Conservation (phyloP, 2,797 vertebrate genomes). For the Eupleurogrammus muticus region DNA sequence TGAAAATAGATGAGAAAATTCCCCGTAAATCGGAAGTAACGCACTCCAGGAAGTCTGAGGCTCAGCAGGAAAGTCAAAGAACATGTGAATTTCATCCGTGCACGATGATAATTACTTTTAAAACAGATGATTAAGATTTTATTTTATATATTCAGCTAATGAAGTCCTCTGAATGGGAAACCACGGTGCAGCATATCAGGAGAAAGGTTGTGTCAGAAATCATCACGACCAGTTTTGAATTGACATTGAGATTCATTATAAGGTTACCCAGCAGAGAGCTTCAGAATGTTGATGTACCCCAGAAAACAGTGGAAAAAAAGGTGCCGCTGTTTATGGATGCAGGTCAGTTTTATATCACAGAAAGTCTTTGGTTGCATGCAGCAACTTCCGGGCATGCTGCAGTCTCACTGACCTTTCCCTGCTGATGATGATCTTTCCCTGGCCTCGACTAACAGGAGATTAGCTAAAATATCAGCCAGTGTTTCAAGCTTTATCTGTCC, state of each 20-base stretch:
- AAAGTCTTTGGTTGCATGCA: slow-evolving; percentile 16
- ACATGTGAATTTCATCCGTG: background rate
- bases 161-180: background rate
- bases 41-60: background rate
- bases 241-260: background rate
- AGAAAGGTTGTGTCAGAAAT: slow-evolving; percentile 1
- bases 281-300: background rate
- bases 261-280: background rate
- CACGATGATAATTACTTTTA: background rate
- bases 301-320: background rate
- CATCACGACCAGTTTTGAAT: background rate
- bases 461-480: slow-evolving; percentile 73
- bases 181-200: too few species aligned
- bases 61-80: slow-evolving; percentile 18
- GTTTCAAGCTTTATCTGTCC: slow-evolving; percentile 68
- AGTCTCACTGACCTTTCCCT: slow-evolving; percentile 73
- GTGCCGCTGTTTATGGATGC: background rate
- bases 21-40: slow-evolving; percentile 7
- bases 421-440: slow-evolving; percentile 56
- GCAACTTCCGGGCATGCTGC: slow-evolving; percentile 1
- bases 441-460: slow-evolving; percentile 60
- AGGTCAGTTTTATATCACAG: slow-evolving; percentile 7
- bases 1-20: slow-evolving; percentile 44
- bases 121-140: background rate
- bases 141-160: background rate